phyloP scores from a whole-genome alignment of 1,140 invertebrate species.

The Diorhabda elongata region DNA sequence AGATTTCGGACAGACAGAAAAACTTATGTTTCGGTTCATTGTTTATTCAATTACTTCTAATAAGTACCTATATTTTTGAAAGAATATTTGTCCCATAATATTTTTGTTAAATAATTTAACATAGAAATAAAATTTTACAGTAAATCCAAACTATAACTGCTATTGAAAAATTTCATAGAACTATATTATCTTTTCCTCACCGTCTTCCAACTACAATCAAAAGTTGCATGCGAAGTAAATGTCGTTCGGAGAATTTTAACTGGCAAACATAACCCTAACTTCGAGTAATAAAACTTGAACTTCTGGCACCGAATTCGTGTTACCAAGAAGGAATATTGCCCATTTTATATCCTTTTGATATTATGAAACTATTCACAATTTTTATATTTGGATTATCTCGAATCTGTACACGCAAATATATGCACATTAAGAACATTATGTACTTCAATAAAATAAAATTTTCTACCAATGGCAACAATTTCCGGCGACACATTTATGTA shows the following conservation, averaged over 20 bases:
- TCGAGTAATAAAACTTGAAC: background rate
- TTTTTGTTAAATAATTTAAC: too few species aligned
- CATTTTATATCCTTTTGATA: conserved; percentile 9
- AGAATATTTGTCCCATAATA: too few species aligned
- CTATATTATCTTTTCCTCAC: background rate
- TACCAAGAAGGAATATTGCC: conserved; percentile 6
- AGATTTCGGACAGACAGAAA: too few species aligned
- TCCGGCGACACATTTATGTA: conserved; percentile 4
- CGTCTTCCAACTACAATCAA: background rate
- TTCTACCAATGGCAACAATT: conserved; percentile 7
- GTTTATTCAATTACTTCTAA: too few species aligned
- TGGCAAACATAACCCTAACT: conserved; percentile 1
- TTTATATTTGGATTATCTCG: background rate
- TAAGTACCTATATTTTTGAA: too few species aligned
- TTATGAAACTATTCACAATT: conserved; percentile 6
- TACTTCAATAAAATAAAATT: background rate
- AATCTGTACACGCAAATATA: conserved; percentile 3
- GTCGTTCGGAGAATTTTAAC: background rate
- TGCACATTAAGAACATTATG: background rate
- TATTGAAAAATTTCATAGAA: background rate
- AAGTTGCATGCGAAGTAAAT: background rate
- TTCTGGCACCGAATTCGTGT: conserved; percentile 12
- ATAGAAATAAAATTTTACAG: too few species aligned
- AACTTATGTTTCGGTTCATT: too few species aligned
- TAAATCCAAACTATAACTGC: too few species aligned